phyloP scores from a whole-genome alignment of 2,888 invertebrate genomes.

The Eudemis profundana region DNA sequence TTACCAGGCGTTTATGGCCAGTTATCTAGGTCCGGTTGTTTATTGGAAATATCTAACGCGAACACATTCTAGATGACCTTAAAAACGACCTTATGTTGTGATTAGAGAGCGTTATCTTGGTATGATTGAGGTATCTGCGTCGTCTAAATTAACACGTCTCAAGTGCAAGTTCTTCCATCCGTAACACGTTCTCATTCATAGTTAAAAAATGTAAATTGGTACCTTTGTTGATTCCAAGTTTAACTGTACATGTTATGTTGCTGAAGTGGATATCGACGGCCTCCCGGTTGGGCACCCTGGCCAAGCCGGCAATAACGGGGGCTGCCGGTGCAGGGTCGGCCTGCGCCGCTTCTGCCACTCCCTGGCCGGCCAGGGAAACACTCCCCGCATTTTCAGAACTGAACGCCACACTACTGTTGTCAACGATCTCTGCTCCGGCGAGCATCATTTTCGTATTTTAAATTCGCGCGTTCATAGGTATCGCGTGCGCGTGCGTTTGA shows the following conservation, averaged over 20 bases:
- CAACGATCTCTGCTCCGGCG: constrained; percentile 78
- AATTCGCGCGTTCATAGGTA: constrained; percentile 44
- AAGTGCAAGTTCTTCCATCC: too few relatives aligned
- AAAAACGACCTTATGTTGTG: constrained; percentile 29
- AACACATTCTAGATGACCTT: constrained; percentile 26
- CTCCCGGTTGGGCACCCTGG: constrained; percentile 67
- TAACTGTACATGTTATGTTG: constrained; percentile 89
- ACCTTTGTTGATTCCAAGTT: constrained; percentile 91
- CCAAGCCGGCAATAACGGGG: constrained; percentile 50
- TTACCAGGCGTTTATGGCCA: neutral
- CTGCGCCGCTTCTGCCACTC: neutral
- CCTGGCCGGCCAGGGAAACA: constrained; percentile 45
- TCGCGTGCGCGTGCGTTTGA: constrained; percentile 64
- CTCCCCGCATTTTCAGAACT: constrained; percentile 48
- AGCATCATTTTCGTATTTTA: constrained; percentile 71
- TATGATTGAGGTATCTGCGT: constrained; percentile 18
- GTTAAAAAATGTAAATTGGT: constrained; percentile 39
- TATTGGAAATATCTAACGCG: constrained; percentile 29
- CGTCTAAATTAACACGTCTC: neutral
- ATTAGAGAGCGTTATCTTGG: constrained; percentile 22
- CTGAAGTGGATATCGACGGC: constrained; percentile 90
- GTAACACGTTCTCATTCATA: neutral
- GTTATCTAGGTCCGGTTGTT: constrained; percentile 41
- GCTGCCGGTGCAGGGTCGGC: constrained; percentile 37
- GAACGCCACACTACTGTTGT: constrained; percentile 68